Base-by-base conservation (phyloP, 2,113 vertebrate species). In the Sapayoa aenigma region DNA sequence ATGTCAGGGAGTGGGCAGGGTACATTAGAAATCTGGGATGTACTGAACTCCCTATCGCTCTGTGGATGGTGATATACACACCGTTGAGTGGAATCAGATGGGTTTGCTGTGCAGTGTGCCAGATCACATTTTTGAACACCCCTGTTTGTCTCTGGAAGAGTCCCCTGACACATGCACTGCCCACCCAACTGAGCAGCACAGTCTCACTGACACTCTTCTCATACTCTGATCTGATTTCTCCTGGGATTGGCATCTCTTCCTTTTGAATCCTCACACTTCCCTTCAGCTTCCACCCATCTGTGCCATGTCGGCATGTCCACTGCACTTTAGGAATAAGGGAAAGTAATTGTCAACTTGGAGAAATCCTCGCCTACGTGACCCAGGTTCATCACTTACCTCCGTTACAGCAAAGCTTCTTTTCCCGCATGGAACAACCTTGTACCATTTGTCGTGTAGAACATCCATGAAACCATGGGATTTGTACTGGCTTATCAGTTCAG, bases 391-490 rank as follows among this genome's bases (percentile, higher is more conserved):
- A 1, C 98, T 97, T 98, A 99, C 99, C 99, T 99, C 98, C 0
- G 99, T 99, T 85, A 99, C 99, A 50, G 98, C 98, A 33, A 99
- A 99, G 90, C 99, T 99, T 96, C 99, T 98, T 97, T 99, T 99
- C 41, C 99, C 99, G 49, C 99, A 99, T 9, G 99, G 99, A 69
- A 99, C 99, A 44, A 99, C 98, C 94, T 99, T 99, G 98, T 99
- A 99, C 99, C 99, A 99, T 95, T 99, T 99, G 98, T 99, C 99
- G 6, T 99, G 99, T 37, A 99, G 98, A 97, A 98, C 98, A 95
- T 99, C 99, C 99, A 99, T 99, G 97, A 99, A 99, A 68, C 99
- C 99, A 0, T 99, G 99, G 8, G 99, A 99, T 97, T 99, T 99
- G 98, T 99, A 99, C 75, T 99, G 99, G 96, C 99, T 99, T 92